phyloP scores from a whole-genome alignment of 2,888 invertebrate genomes.

The Thyatira batis region DNA sequence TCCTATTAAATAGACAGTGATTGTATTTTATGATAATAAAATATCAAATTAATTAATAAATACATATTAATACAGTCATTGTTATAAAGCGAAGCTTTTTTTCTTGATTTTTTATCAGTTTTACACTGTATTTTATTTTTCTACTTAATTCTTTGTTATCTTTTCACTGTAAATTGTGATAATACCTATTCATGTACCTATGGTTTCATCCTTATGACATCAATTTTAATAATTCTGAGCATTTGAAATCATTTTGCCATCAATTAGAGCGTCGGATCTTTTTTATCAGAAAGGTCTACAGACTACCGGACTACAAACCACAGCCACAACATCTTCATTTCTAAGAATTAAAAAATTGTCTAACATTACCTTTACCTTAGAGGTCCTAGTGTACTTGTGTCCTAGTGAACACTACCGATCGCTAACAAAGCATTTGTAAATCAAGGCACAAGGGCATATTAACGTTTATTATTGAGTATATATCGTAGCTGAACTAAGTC shows the following conservation, averaged over 20 bases:
- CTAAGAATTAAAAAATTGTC: not conserved
- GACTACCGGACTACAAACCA: not conserved
- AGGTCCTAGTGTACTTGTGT: not conserved
- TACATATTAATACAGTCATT: conserved; percentile 58
- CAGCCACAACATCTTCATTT: not conserved
- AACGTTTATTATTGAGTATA: not conserved
- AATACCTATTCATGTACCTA: conserved; percentile 10
- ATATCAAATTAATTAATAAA: conserved; percentile 47
- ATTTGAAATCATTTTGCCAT: not conserved
- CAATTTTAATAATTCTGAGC: not conserved
- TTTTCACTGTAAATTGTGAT: conserved; percentile 45
- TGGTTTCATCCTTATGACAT: not conserved
- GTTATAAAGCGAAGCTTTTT: conserved; percentile 75
- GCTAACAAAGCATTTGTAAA: not conserved
- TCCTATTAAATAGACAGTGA: conserved; percentile 70
- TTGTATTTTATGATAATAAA: conserved; percentile 46
- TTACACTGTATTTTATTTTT: conserved; percentile 54
- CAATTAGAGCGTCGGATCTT: not conserved
- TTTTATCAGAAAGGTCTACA: not conserved
- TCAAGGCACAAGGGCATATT: not conserved
- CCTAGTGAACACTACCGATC: not conserved
- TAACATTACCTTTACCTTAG: not conserved
- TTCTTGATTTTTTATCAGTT: conserved; percentile 47
- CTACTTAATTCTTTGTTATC: conserved; percentile 42
- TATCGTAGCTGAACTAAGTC: not conserved